Base-by-base conservation (phyloP, 2,888 invertebrate genomes). In the Pogonocherus hispidulus region DNA sequence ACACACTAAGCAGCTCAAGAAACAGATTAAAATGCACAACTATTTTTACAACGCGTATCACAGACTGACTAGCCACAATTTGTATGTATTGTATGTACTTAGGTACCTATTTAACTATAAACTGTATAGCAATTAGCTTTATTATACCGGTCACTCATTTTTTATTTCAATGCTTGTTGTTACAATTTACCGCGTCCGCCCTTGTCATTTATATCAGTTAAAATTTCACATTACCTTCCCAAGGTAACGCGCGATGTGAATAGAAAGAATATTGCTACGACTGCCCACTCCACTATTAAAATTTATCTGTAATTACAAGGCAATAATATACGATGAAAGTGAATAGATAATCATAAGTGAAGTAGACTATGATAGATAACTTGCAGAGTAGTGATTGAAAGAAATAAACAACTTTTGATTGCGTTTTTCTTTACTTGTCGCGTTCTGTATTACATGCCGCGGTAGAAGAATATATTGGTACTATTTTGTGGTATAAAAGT, bases 21-120 rank as follows among this genome's bases (percentile, higher is more conserved):
- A 47, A 20, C n/a, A 23, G n/a, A n/a, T n/a, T 27, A 55, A 55
- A 55, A 55, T 20, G 4, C 18, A 35, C 19, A 14, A 37, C n/a
- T 35, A 37, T 20, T 55, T 35, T 20, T 37, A 37, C 55, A 55
- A n/a, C 19, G 20, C 11, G 27, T 27, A 51, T 35, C 35, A 35
- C 35, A 18, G 37, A n/a, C 20, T 19, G n/a, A 19, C 55, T 19
- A 55, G 37, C n/a, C 11, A 52, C 32, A 51, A 51, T 23, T 16
- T 18, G 52, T 32, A 27, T 23, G 9, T 52, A 32, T 52, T 52
- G 52, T 52, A n/a, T n/a, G n/a, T n/a, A n/a, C n/a, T n/a, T n/a
- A n/a, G n/a, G 32, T 52, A 16, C 32, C 14, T 52, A 32, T 52
- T 52, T 32, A 52, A 32, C 52, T 32, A 9, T 52, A 32, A 16